A percentile compares a stretch with the other conserved stretches of the same genome.
phyloP scores from a whole-genome alignment of 2,113 vertebrate genomes.

The Astur gentilis region DNA sequence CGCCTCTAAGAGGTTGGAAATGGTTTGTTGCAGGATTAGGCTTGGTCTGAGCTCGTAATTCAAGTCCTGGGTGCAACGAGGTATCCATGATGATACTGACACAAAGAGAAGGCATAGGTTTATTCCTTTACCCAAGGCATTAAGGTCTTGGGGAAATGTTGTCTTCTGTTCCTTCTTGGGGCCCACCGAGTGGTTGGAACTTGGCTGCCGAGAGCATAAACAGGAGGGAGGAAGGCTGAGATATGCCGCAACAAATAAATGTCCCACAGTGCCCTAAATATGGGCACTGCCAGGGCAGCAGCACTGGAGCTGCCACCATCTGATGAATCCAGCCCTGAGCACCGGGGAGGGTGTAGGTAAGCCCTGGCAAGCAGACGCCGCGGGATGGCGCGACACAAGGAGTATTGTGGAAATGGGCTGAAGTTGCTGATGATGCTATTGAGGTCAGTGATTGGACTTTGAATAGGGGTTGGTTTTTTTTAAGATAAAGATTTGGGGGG shows the following conservation, averaged over 20 bases:
- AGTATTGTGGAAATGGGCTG: background rate
- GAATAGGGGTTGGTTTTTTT: background rate
- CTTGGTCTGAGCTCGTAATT: background rate
- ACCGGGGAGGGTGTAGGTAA: background rate
- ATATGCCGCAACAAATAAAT: background rate
- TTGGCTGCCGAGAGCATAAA: background rate
- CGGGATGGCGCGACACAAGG: background rate
- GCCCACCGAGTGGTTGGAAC: background rate
- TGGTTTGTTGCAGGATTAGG: background rate
- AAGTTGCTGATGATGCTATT: background rate
- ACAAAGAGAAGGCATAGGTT: background rate
- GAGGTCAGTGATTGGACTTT: background rate
- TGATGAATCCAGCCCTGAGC: background rate
- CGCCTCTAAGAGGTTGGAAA: accelerated
- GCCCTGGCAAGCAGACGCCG: background rate
- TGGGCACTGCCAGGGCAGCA: no score
- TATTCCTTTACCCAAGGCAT: background rate
- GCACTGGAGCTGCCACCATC: background rate
- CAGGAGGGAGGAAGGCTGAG: background rate
- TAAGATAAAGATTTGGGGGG: background rate
- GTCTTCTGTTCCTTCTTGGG: background rate
- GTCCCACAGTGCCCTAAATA: background rate
- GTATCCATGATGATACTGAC: accelerated
- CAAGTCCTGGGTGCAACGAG: background rate
- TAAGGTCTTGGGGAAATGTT: background rate